These are phyloP conservation scores for Hydractinia echinata DNA, from an alignment of 30 jellyfish, hydroid and myxozoan species.

Conservation along the genomic window DNA sequence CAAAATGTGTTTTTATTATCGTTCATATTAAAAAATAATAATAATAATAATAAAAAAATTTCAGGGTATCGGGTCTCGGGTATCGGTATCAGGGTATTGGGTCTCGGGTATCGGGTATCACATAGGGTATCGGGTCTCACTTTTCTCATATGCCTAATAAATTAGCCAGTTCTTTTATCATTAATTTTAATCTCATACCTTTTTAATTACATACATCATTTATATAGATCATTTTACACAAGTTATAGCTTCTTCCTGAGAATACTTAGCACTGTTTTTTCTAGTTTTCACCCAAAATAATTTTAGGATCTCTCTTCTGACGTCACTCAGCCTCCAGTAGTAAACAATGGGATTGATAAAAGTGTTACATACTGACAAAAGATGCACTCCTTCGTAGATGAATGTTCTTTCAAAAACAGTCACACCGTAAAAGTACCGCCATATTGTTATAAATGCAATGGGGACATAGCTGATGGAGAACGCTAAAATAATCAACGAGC, in stretches of 20 bases:
- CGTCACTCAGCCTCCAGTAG: conserved; percentile 18
- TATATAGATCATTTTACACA: not conserved
- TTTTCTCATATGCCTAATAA: too few species aligned
- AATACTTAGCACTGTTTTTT: not conserved
- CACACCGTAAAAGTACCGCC: not conserved
- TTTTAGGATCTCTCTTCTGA: not conserved
- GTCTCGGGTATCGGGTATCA: too few species aligned
- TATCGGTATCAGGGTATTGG: too few species aligned
- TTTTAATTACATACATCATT: not conserved
- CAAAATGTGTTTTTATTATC: too few species aligned
- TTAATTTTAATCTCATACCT: not conserved
- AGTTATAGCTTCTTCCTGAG: not conserved
- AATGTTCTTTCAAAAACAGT: conserved; percentile 3
- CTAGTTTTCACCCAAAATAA: too few species aligned
- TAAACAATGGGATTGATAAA: conserved; percentile 1
- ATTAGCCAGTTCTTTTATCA: too few species aligned
- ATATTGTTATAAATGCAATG: not conserved
- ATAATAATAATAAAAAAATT: too few species aligned
- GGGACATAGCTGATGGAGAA: conserved; percentile 19
- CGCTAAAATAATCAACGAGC: conserved; percentile 2
- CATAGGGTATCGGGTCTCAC: too few species aligned
- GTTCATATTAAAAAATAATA: too few species aligned
- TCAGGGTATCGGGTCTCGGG: too few species aligned
- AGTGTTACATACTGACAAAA: not conserved
- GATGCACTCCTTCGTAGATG: conserved; percentile 12